Conservation (phyloP, 2,888 invertebrate species). For the Drosophila emarginata region DNA sequence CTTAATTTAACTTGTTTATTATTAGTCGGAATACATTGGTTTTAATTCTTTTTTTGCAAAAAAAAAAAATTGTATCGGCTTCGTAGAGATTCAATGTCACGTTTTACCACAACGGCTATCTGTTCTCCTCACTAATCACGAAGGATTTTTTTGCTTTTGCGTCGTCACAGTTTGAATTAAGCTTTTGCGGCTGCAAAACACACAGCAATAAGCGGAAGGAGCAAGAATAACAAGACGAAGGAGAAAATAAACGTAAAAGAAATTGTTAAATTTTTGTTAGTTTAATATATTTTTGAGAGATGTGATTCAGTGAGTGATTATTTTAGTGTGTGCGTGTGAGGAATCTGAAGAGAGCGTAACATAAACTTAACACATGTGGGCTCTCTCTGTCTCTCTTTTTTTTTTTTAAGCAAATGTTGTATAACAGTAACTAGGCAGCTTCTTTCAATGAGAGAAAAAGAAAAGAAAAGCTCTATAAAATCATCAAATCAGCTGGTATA, state of each 20-base stretch:
- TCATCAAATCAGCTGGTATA: conserved; percentile 16
- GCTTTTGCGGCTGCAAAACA: conserved; percentile 62
- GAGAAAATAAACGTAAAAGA: conserved; percentile 31
- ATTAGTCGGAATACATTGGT: too few relatives aligned
- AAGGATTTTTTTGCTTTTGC: conserved; percentile 5
- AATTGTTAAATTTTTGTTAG: conserved; percentile 62
- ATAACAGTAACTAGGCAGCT: conserved; percentile 54
- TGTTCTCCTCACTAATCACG: conserved; percentile 4
- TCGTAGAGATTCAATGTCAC: neutral
- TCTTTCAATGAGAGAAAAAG: conserved; percentile 38
- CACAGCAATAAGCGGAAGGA: conserved; percentile 19
- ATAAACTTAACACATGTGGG: neutral
- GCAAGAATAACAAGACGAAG: conserved; percentile 9
- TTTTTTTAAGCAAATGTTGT: conserved; percentile 57
- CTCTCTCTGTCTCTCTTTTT: conserved; percentile 22
- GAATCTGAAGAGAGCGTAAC: conserved; percentile 4
- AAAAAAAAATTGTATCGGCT: too few relatives aligned
- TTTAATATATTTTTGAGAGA: conserved; percentile 52
- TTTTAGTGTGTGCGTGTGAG: conserved; percentile 18
- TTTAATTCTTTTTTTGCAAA: too few relatives aligned
- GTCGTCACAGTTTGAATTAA: conserved; percentile 63
- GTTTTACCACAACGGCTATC: too few relatives aligned
- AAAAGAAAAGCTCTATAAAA: conserved; percentile 44
- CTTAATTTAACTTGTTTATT: too few relatives aligned
- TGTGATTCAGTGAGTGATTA: conserved; percentile 30